These are phyloP conservation scores for Asteroscopus sphinx DNA, from an alignment of 2,888 invertebrate genomes.

Conservation along the genomic window DNA sequence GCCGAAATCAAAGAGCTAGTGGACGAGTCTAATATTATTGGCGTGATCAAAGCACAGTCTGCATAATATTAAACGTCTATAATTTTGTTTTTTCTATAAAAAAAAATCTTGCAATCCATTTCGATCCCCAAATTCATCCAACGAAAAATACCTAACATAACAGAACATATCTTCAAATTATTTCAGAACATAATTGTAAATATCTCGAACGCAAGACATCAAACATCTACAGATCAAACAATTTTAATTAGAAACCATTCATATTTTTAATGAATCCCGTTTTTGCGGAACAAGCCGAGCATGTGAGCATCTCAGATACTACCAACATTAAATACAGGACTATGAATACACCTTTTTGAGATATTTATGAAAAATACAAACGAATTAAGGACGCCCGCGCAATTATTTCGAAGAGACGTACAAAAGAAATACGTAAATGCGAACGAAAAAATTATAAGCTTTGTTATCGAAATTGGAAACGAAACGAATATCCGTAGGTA, in stretches of 20 bases:
- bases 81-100: too few species aligned
- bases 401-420: constrained; percentile 76
- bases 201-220: constrained; percentile 50
- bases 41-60: too few species aligned
- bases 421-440: constrained; percentile 72
- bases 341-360: constrained; percentile 69
- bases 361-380: constrained; percentile 72
- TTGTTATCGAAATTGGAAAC: constrained; percentile 89
- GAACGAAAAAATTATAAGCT: constrained; percentile 78
- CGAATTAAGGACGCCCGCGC: constrained; percentile 77
- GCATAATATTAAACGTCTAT: too few species aligned
- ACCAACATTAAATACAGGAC: constrained; percentile 58
- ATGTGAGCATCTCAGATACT: constrained; percentile 70
- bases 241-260: constrained; percentile 65
- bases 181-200: constrained; percentile 40
- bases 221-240: constrained; percentile 57
- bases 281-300: constrained; percentile 68
- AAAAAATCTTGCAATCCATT: too few species aligned
- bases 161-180: constrained; percentile 7
- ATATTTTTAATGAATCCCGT: constrained; percentile 67
- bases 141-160: too few species aligned
- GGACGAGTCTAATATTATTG: too few species aligned
- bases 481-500: constrained; percentile 82
- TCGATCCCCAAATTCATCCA: too few species aligned
- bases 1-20: too few species aligned